These are phyloP conservation scores for Vespertilio murinus DNA, from an alignment of 2,797 vertebrate genomes.

Conservation along the genomic window DNA sequence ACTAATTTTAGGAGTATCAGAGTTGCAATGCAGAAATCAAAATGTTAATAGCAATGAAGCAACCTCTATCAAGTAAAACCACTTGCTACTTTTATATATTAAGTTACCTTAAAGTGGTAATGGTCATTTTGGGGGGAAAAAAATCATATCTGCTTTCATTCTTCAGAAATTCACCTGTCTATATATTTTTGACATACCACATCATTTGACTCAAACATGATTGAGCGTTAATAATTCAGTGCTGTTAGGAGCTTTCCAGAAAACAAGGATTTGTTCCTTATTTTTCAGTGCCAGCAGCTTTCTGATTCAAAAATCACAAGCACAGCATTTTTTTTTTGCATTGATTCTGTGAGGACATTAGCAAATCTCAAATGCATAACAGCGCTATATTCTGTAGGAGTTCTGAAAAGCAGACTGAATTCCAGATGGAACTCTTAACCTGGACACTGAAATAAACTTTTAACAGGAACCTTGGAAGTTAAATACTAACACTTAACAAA, in stretches of 20 bases:
- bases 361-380: conserved; percentile 72
- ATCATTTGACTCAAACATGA: conserved; percentile 40
- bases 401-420: conserved; percentile 54
- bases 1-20: neutral
- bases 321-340: conserved; percentile 55
- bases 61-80: neutral
- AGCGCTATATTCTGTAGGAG: neutral
- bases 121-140: neutral
- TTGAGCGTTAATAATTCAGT: conserved; percentile 47
- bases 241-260: conserved; percentile 52
- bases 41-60: neutral
- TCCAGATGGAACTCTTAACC: conserved; percentile 33
- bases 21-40: conserved; percentile 4
- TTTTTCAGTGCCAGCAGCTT: conserved; percentile 64
- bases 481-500: neutral
- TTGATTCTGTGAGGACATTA: conserved; percentile 62
- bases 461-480: neutral
- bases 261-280: conserved; percentile 55
- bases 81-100: neutral
- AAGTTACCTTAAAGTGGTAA: neutral
- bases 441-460: conserved; percentile 7
- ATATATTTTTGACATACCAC: neutral
- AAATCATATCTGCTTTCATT: neutral
- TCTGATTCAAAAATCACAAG: conserved; percentile 71
- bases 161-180: neutral